phyloP scores from a whole-genome alignment of 2,888 invertebrate genomes.

The Linnaemya tessellans region DNA sequence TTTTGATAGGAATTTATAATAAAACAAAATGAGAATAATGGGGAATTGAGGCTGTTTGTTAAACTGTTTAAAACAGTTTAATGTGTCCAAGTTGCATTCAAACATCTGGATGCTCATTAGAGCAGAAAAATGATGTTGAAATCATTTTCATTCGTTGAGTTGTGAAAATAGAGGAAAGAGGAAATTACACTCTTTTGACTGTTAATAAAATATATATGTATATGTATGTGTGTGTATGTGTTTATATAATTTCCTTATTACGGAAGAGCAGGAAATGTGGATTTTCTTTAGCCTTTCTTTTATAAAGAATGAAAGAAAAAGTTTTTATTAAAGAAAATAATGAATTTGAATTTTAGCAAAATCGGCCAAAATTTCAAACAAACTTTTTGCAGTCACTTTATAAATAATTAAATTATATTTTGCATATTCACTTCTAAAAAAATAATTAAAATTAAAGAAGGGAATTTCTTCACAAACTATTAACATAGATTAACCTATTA shows the following conservation, averaged over 20 bases:
- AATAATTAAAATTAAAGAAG: too few species aligned
- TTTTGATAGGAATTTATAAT: neutral
- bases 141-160: constrained; percentile 20
- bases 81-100: constrained; percentile 25
- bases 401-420: too few species aligned
- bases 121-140: constrained; percentile 35
- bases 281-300: neutral
- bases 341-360: too few species aligned
- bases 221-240: neutral
- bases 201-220: neutral
- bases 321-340: neutral
- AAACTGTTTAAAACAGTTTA: constrained; percentile 13
- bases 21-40: neutral
- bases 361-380: too few species aligned
- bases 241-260: neutral
- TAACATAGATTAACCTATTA: too few species aligned
- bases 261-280: constrained; percentile 2
- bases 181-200: neutral
- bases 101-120: constrained; percentile 43
- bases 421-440: too few species aligned
- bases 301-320: neutral
- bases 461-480: too few species aligned
- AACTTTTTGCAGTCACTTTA: too few species aligned
- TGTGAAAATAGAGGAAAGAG: neutral
- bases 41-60: constrained; percentile 15